Percentiles rank a stretch among this genome's conserved stretches.
Conservation (phyloP, 2,113 vertebrate genomes). For the Thomomys bottae region DNA sequence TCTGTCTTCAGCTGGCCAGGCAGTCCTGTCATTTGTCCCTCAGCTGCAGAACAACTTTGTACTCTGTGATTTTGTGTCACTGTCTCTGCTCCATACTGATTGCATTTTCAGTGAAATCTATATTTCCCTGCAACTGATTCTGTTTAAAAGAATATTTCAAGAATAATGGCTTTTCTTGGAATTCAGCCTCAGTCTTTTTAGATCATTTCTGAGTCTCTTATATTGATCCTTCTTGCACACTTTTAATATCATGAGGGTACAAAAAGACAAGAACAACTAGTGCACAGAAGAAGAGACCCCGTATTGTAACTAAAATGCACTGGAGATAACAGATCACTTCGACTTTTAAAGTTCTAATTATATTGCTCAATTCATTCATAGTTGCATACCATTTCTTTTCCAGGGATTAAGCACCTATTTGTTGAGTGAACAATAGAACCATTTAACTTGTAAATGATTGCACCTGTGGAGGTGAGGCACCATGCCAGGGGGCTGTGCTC, state of each 20-base stretch:
- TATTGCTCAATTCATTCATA: slow-evolving; percentile 4
- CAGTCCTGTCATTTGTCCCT: slow-evolving; percentile 79
- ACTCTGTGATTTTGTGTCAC: slow-evolving; percentile 75
- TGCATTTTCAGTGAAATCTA: slow-evolving; percentile 77
- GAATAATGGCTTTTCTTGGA: slow-evolving; percentile 71
- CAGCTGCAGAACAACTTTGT: slow-evolving; percentile 64
- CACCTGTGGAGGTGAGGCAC: not conserved
- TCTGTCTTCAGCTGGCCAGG: slow-evolving; percentile 80
- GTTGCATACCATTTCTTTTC: slow-evolving; percentile 5
- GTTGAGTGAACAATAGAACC: not conserved
- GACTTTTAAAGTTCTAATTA: slow-evolving; percentile 28
- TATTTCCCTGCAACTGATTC: slow-evolving; percentile 66
- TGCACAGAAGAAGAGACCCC: not conserved
- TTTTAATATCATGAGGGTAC: slow-evolving; percentile 37
- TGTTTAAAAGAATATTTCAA: not conserved
- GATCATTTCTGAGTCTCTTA: slow-evolving; percentile 63
- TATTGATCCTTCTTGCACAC: slow-evolving; percentile 41
- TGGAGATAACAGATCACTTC: slow-evolving; percentile 15
- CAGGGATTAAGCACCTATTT: slow-evolving; percentile 39
- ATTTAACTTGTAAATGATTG: not conserved
- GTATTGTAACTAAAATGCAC: not conserved
- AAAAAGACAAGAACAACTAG: not conserved
- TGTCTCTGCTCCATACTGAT: slow-evolving; percentile 67
- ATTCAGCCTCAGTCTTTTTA: slow-evolving; percentile 59
- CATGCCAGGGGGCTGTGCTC: not conserved